Percentiles rank a stretch among this genome's conserved stretches.
Evolutionary conservation across 2,113 vertebrate genomes (phyloP).

Genomic region (Chauna torquata): DNA sequence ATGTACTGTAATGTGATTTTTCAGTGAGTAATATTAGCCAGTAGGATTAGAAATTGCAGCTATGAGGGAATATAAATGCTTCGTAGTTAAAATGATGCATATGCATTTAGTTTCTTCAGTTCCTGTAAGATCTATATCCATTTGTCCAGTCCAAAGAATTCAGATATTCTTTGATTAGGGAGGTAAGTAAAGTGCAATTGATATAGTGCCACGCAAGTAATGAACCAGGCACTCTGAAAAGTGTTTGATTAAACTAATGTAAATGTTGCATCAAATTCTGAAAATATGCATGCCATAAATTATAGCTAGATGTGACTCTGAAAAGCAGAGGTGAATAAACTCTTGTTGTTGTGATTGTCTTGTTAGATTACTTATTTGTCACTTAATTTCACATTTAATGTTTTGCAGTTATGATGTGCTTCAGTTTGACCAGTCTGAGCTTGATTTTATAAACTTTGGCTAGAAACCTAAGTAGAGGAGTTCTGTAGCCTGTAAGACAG

Average conservation of each 20-base stretch:
- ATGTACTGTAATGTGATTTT: slow-evolving; percentile 27
- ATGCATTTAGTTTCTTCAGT: slow-evolving; percentile 37
- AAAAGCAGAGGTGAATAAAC: slow-evolving; percentile 67
- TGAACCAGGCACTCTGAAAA: slow-evolving; percentile 1
- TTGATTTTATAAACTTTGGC: slow-evolving; percentile 70
- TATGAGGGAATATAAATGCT: slow-evolving; percentile 46
- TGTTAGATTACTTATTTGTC: slow-evolving; percentile 72
- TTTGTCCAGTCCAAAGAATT: slow-evolving; percentile 61
- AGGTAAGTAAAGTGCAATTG: slow-evolving; percentile 67
- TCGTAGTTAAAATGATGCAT: slow-evolving; percentile 51
- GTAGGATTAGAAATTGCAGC: slow-evolving; percentile 43
- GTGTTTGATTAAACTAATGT: slow-evolving; percentile 71
- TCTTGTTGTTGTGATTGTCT: slow-evolving; percentile 57
- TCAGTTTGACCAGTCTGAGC: slow-evolving; percentile 40
- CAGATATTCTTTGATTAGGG: slow-evolving; percentile 44
- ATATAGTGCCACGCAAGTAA: slow-evolving; percentile 35
- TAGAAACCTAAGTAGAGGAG: slow-evolving; percentile 43
- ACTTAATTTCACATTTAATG: slow-evolving; percentile 57
- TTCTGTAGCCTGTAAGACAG: slow-evolving; percentile 17
- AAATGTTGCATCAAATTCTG: slow-evolving; percentile 60
- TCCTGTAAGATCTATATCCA: slow-evolving; percentile 69
- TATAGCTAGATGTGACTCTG: slow-evolving; percentile 40
- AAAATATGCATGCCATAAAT: slow-evolving; percentile 64
- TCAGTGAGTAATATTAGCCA: slow-evolving; percentile 30
- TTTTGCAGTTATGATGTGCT: slow-evolving; percentile 42